Base-by-base conservation (phyloP, 2,113 vertebrate species). In the Psephotus haematonotus region DNA sequence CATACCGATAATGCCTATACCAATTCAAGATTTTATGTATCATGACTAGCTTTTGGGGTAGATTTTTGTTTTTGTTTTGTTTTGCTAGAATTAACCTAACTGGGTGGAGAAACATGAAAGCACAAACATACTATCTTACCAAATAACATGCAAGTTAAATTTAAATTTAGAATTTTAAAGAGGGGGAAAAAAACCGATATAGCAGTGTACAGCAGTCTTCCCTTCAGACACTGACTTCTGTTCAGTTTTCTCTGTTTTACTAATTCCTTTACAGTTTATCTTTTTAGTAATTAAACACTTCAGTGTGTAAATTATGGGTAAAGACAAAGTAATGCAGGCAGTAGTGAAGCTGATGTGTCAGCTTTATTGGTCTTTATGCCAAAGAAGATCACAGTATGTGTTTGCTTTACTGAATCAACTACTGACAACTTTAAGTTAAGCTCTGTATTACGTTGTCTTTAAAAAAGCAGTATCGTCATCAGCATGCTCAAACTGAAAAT, bases 181-280 rank as follows among this genome's bases (percentile, higher is more conserved):
- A 11, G 16, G 9, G 17, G 6, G 12, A 11, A 27, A 17, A 28
- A 3, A 2, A 7, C 12, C 2, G 0, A 31, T 49, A 47, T 6
- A 37, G 14, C 12, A 44, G 9, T 67, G 6, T n/a, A 15, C 60
- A 53, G 17, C 25, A 49, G 13, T 31, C 9, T 63, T 15, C 53
- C 16, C 14, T 41, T 43, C 35, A 47, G 44, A 80, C 39, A 69
- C 8, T 46, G 31, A n/a, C 31, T 37, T 64, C 31, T 74, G 23
- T 46, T 39, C 2, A 2, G 1, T 74, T 59, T 67, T 49, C 14
- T 90, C 47, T 72, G 19, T 43, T 90, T 75, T 59, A 59, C 25
- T 65, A 4, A 50, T 60, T 50, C 63, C 8, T 57, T 49, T 16
- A 35, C 33, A 37, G 10, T 47, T 72, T 37, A 63, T 55, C 25